phyloP scores from a whole-genome alignment of 64 coral and sea anemone species.

The Stichodactyla mertensii region DNA sequence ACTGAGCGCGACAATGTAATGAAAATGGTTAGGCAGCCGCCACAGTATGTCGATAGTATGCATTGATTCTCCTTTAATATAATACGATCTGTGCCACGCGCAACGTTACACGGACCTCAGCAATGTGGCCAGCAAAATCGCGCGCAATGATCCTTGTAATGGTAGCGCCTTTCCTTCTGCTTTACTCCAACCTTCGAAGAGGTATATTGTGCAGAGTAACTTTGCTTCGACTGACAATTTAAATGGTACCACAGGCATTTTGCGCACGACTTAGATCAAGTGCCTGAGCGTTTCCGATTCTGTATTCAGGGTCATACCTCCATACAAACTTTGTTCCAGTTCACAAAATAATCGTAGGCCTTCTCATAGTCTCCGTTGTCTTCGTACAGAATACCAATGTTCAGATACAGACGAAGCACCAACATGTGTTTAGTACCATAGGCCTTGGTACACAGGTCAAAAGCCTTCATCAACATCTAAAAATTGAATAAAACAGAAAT shows the following conservation, averaged over 20 bases:
- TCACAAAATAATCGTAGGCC: slow-evolving; percentile 96
- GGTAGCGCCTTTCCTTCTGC: too few relatives aligned
- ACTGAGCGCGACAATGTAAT: neutral
- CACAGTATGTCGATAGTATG: too few relatives aligned
- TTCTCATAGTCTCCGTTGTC: slow-evolving; percentile 83
- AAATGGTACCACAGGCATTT: neutral
- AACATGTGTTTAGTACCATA: slow-evolving; percentile 99
- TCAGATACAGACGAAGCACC: slow-evolving; percentile 82
- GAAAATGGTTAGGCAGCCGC: too few relatives aligned
- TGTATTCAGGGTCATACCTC: slow-evolving; percentile 48
- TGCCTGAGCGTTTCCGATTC: neutral
- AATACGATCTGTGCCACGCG: too few relatives aligned
- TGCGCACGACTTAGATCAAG: neutral
- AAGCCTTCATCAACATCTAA: slow-evolving; percentile 83
- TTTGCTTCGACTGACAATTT: too few relatives aligned
- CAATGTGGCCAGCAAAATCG: too few relatives aligned
- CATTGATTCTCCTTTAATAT: too few relatives aligned
- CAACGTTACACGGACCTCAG: too few relatives aligned
- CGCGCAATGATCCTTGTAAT: too few relatives aligned
- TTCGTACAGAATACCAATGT: slow-evolving; percentile 95
- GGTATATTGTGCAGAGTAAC: too few relatives aligned
- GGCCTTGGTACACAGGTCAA: slow-evolving; percentile 79
- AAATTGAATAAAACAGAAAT: neutral
- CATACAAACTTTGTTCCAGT: slow-evolving; percentile 88
- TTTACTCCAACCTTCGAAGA: too few relatives aligned